phyloP scores from a whole-genome alignment of 2,113 vertebrate genomes.

The Girardinichthys multiradiatus region DNA sequence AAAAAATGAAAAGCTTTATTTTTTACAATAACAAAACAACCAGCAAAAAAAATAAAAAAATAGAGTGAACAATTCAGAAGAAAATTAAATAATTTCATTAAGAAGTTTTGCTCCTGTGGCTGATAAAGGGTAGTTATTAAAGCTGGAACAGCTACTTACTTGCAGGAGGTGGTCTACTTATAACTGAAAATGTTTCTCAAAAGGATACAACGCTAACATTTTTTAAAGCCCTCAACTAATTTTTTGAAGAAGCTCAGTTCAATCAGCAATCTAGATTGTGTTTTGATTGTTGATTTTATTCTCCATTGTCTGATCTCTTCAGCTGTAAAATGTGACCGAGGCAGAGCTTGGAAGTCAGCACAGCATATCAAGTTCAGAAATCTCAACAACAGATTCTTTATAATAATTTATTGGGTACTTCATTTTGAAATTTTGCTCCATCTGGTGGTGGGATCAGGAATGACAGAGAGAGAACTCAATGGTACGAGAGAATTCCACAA shows the following conservation, averaged over 20 bases:
- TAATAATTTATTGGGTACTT: no score
- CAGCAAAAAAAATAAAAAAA: not conserved
- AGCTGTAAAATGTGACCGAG: not conserved
- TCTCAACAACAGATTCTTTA: no score
- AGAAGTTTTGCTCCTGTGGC: not conserved
- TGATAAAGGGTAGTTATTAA: not conserved
- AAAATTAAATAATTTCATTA: not conserved
- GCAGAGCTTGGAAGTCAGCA: no score
- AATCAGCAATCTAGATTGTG: not conserved
- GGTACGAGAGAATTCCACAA: not conserved
- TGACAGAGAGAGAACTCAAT: not conserved
- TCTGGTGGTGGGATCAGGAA: not conserved
- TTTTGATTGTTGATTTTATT: no score
- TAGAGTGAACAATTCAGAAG: not conserved
- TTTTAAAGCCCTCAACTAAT: not conserved
- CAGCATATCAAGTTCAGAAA: no score
- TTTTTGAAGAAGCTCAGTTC: conserved; percentile 5
- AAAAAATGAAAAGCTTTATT: not conserved
- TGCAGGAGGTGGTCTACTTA: not conserved
- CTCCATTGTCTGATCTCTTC: not conserved
- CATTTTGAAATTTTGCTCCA: not conserved
- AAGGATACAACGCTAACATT: not conserved
- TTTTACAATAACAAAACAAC: not conserved
- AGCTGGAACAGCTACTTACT: not conserved
- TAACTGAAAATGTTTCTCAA: conserved; percentile 3